phyloP scores from a whole-genome alignment of 2,113 vertebrate genomes.

The Petrocephalus microphthalmus region DNA sequence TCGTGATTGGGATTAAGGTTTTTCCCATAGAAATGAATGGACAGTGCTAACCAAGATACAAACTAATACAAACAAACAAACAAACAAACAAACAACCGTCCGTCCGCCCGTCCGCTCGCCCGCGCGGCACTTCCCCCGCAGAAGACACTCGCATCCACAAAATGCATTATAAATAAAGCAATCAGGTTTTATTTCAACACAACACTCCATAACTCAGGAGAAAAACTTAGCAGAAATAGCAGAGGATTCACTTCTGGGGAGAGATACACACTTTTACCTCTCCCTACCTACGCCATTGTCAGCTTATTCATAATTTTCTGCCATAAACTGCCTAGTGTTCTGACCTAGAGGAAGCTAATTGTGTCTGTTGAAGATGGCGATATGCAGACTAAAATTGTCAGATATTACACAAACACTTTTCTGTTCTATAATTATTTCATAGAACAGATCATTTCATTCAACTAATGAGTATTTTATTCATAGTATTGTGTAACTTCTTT shows the following conservation, averaged over 20 bases:
- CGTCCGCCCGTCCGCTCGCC: no score
- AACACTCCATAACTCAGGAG: neutral
- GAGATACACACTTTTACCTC: neutral
- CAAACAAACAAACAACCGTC: no score
- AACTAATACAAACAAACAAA: no score
- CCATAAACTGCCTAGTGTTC: neutral
- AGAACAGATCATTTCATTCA: neutral
- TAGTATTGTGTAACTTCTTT: neutral
- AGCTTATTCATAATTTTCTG: neutral
- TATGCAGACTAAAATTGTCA: neutral
- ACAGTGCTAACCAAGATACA: no score
- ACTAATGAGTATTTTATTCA: neutral
- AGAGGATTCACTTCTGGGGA: neutral
- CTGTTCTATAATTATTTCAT: neutral
- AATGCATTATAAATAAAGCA: neutral
- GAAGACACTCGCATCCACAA: neutral
- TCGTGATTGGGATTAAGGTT: no score
- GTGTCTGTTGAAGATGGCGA: neutral
- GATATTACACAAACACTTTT: neutral
- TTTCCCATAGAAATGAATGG: no score
- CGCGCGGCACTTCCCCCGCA: neutral
- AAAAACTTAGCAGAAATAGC: neutral
- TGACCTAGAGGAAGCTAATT: neutral
- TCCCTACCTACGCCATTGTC: neutral
- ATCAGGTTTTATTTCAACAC: neutral